Percentiles rank a stretch among this genome's conserved stretches.
phyloP scores from a whole-genome alignment of 2,797 vertebrate genomes.

The Ptychadena robeensis region DNA sequence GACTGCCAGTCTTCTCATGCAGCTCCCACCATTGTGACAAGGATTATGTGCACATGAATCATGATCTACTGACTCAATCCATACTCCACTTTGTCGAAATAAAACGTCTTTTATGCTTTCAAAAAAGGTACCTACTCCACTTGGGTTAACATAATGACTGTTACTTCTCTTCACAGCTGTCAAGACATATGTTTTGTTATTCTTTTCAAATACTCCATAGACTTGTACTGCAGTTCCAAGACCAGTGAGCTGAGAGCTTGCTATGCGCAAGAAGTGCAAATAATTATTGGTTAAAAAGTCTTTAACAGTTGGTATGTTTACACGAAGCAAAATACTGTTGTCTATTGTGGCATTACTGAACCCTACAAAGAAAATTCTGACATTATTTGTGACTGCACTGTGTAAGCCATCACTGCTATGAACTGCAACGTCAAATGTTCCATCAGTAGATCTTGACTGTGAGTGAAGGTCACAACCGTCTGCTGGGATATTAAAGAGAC shows the following conservation, averaged over 20 bases:
- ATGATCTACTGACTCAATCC: slow-evolving; percentile 90
- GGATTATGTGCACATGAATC: slow-evolving; percentile 89
- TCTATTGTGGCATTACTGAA: slow-evolving; percentile 92
- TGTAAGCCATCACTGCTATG: slow-evolving; percentile 92
- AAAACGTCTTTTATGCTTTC: slow-evolving; percentile 94
- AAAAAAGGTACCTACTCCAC: slow-evolving; percentile 94
- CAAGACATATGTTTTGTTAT: slow-evolving; percentile 90
- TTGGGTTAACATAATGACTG: slow-evolving; percentile 91
- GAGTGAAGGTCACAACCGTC: slow-evolving; percentile 89
- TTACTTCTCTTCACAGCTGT: slow-evolving; percentile 85
- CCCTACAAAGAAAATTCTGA: slow-evolving; percentile 85
- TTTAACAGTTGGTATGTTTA: slow-evolving; percentile 77
- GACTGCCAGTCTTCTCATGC: slow-evolving; percentile 86
- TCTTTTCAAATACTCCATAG: slow-evolving; percentile 86
- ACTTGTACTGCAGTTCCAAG: slow-evolving; percentile 89
- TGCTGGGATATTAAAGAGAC: slow-evolving; percentile 86
- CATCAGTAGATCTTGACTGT: slow-evolving; percentile 86
- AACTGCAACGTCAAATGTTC: slow-evolving; percentile 88
- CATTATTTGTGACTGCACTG: slow-evolving; percentile 82
- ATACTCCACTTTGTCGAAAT: slow-evolving; percentile 89
- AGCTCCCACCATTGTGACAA: slow-evolving; percentile 94
- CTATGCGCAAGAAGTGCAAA: slow-evolving; percentile 89
- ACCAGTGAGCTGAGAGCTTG: slow-evolving; percentile 91
- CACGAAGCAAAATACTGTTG: slow-evolving; percentile 90
- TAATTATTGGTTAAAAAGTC: slow-evolving; percentile 92